Evolutionary conservation across 2,797 vertebrate genomes (phyloP).

Genomic region (Lates japonicus): DNA sequence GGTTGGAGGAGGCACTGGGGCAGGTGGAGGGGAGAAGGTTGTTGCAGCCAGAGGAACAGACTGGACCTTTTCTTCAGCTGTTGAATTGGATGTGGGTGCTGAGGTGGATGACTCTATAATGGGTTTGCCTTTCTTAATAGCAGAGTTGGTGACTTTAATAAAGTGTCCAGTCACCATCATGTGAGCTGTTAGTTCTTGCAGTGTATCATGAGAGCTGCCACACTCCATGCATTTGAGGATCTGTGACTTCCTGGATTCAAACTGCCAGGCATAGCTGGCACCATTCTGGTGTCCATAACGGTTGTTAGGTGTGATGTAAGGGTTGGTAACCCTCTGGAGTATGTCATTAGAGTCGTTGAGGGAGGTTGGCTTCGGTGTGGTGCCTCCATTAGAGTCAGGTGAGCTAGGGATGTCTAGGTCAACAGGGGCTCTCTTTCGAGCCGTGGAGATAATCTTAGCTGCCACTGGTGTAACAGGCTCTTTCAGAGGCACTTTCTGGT

Average conservation of each 20-base stretch:
- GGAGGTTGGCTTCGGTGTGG: constrained; percentile 84
- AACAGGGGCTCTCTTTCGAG: constrained; percentile 93
- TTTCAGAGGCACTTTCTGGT: constrained; percentile 99
- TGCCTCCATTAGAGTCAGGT: constrained; percentile 94
- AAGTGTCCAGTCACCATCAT: constrained; percentile 99
- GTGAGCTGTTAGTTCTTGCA: constrained; percentile 98
- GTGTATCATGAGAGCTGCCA: constrained; percentile 95
- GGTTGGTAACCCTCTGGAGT: constrained; percentile 93
- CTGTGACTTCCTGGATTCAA: constrained; percentile 98
- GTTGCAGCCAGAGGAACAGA: constrained; percentile 98
- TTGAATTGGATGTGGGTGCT: constrained; percentile 79
- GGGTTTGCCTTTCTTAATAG: constrained; percentile 98
- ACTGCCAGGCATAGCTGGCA: constrained; percentile 99
- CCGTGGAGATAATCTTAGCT: constrained; percentile 95
- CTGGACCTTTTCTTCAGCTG: constrained; percentile 94
- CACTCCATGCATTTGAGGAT: constrained; percentile 99
- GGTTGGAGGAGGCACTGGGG: constrained; percentile 90
- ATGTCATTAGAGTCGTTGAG: constrained; percentile 89
- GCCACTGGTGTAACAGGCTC: constrained; percentile 97
- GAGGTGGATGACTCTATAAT: constrained; percentile 91
- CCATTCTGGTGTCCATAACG: constrained; percentile 99
- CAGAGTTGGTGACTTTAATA: constrained; percentile 99
- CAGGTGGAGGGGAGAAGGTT: constrained; percentile 95
- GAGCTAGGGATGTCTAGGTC: constrained; percentile 97
- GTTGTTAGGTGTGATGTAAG: constrained; percentile 98